These are phyloP conservation scores for Conger conger DNA, from an alignment of 2,113 vertebrate species.

Conservation along the genomic window DNA sequence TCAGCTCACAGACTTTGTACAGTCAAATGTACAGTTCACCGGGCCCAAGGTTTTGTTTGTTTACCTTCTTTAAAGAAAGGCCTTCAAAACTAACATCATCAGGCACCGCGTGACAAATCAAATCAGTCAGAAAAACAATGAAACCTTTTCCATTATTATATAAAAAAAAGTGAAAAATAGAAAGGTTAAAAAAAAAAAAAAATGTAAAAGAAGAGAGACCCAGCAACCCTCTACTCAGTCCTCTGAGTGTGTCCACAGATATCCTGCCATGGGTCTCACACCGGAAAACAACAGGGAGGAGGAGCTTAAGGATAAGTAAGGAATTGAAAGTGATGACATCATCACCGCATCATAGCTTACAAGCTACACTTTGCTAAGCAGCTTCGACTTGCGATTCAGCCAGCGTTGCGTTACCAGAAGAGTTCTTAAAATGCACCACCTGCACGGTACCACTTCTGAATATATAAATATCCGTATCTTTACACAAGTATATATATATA, in stretches of 20 bases:
- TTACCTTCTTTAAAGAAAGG: neutral
- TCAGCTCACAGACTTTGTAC: too few relatives aligned
- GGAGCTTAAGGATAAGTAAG: constrained; percentile 53
- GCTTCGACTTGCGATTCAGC: constrained; percentile 41
- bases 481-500: constrained; percentile 55
- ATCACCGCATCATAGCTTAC: constrained; percentile 36
- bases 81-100: neutral
- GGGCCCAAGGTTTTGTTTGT: too few relatives aligned
- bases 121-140: too few relatives aligned
- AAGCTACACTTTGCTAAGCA: constrained; percentile 45
- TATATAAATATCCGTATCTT: constrained; percentile 48
- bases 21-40: neutral
- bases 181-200: too few relatives aligned
- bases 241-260: constrained; percentile 42
- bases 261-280: constrained; percentile 34
- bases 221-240: constrained; percentile 5
- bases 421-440: constrained; percentile 29
- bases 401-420: constrained; percentile 25
- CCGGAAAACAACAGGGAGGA: constrained; percentile 45
- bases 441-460: constrained; percentile 24
- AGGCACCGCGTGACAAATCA: neutral
- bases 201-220: neutral
- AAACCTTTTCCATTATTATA: too few relatives aligned
- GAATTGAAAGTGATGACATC: constrained; percentile 41
- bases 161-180: too few relatives aligned